phyloP scores from a whole-genome alignment of 2,113 vertebrate species.

The pig (Sus scrofa) region DNA sequence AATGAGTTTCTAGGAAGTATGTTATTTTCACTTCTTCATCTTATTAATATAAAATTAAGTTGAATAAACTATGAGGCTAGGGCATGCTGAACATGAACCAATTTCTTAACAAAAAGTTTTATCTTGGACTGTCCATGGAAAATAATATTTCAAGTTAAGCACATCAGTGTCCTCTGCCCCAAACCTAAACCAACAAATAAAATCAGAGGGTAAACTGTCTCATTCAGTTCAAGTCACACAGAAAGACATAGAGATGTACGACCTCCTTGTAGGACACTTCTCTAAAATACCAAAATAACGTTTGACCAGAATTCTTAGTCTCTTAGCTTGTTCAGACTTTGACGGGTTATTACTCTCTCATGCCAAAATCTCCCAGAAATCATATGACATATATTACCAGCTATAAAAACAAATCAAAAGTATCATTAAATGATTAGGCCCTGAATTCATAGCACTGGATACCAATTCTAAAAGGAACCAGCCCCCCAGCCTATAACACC shows the following conservation, averaged over 20 bases:
- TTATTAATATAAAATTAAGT: not conserved
- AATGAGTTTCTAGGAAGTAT: not conserved
- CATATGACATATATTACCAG: not conserved
- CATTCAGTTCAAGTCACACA: not conserved
- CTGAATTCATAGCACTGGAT: not conserved
- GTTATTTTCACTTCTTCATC: not conserved
- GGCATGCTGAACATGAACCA: not conserved
- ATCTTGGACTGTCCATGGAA: not conserved
- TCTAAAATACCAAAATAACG: constrained; percentile 6
- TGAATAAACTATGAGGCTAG: not conserved
- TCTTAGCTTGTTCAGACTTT: not conserved
- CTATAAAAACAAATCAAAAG: not conserved
- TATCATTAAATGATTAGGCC: not conserved
- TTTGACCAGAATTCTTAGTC: not conserved
- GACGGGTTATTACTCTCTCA: not conserved
- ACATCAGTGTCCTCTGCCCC: not conserved
- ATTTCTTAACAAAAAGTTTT: constrained; percentile 25
- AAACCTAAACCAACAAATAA: not conserved
- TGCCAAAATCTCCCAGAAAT: not conserved
- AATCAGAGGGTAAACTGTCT: not conserved
- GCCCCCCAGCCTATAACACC: not conserved
- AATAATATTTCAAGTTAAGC: constrained; percentile 39
- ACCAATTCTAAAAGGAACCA: not conserved
- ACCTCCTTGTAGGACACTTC: not conserved
- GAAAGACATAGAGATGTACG: not conserved